phyloP scores from a whole-genome alignment of 2,888 invertebrate genomes.

The Leucozona laternaria region DNA sequence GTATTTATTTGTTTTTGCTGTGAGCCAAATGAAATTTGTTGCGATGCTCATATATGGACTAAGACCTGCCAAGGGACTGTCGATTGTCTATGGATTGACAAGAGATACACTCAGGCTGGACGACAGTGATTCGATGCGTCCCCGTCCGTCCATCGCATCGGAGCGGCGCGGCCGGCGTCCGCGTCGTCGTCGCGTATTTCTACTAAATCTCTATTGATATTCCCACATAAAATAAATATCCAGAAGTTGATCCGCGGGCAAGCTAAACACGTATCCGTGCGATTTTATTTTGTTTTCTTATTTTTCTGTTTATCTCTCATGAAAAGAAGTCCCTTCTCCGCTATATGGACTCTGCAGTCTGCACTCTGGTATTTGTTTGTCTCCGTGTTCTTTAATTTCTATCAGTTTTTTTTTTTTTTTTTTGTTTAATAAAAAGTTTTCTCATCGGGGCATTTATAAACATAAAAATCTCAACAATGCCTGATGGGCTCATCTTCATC shows the following conservation, averaged over 20 bases:
- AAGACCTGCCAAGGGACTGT: conserved; percentile 74
- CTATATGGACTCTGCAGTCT: conserved; percentile 3
- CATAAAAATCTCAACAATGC: conserved; percentile 59
- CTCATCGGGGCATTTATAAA: conserved; percentile 43
- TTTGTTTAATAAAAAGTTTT: conserved; percentile 13
- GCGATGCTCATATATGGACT: conserved; percentile 75
- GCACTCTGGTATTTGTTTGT: conserved; percentile 59
- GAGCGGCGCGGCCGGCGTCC: no score
- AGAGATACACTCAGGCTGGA: conserved; percentile 61
- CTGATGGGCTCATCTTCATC: conserved; percentile 32
- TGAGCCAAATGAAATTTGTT: conserved; percentile 72
- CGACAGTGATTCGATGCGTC: conserved; percentile 43
- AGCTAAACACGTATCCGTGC: conserved; percentile 27
- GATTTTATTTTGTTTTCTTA: conserved; percentile 50
- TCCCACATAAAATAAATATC: conserved; percentile 75
- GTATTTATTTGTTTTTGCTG: conserved; percentile 72
- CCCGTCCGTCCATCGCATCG: neutral
- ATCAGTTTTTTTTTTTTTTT: neutral
- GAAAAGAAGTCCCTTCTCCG: conserved; percentile 24
- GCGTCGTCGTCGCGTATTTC: conserved; percentile 13
- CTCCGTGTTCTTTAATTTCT: conserved; percentile 24
- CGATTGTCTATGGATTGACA: conserved; percentile 74
- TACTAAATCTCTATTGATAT: conserved; percentile 60
- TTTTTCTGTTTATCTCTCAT: conserved; percentile 50
- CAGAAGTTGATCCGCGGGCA: conserved; percentile 45